These are phyloP conservation scores for Stenurella melanura DNA, from an alignment of 2,888 invertebrate species.

Conservation along the genomic window DNA sequence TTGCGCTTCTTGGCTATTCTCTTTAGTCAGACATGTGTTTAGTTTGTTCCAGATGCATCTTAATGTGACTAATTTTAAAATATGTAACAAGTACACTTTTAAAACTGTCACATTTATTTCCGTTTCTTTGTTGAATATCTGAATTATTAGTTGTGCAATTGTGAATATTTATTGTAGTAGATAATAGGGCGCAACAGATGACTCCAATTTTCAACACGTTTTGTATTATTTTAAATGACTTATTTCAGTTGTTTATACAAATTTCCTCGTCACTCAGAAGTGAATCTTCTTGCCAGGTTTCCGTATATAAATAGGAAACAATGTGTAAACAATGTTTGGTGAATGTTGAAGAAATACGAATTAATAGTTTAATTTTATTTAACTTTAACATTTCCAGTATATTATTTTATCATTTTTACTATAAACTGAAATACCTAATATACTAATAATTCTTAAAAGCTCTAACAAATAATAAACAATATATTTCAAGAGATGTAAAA, in stretches of 20 bases:
- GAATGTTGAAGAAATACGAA: background rate
- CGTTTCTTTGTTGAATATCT: slow-evolving; percentile 57
- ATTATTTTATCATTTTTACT: no score
- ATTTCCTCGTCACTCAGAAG: slow-evolving; percentile 47
- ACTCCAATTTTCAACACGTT: slow-evolving; percentile 19
- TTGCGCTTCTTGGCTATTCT: slow-evolving; percentile 59
- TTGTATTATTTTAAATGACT: slow-evolving; percentile 41
- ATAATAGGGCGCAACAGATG: slow-evolving; percentile 31
- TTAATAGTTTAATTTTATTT: background rate
- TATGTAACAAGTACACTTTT: slow-evolving; percentile 54
- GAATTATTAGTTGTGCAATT: slow-evolving; percentile 55
- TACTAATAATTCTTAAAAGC: no score
- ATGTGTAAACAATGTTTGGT: slow-evolving; percentile 17
- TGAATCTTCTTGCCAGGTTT: slow-evolving; percentile 43
- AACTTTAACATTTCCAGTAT: background rate
- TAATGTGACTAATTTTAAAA: slow-evolving; percentile 57
- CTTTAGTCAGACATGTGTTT: slow-evolving; percentile 44
- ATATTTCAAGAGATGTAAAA: no score
- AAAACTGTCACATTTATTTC: slow-evolving; percentile 59
- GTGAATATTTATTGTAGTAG: slow-evolving; percentile 26
- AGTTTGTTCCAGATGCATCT: slow-evolving; percentile 60
- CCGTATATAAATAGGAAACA: slow-evolving; percentile 47
- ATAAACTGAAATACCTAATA: no score
- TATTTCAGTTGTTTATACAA: slow-evolving; percentile 48
- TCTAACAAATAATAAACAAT: no score